Evolutionary conservation across 2,888 invertebrate species (phyloP).

Genomic region (Biston betularia): DNA sequence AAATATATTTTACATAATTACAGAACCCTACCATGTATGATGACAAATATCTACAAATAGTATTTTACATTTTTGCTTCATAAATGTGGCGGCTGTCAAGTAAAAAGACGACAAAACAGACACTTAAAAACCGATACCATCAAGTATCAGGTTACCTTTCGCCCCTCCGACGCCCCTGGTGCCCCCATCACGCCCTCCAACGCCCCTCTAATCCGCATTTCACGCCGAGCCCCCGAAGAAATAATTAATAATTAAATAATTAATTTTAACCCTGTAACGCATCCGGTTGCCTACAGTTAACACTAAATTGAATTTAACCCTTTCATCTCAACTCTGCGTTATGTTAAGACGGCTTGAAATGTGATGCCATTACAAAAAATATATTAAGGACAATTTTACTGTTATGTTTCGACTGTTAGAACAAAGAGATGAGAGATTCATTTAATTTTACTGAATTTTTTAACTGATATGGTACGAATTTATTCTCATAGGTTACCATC

Average conservation of each 20-base stretch:
- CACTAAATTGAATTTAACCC: slow-evolving; percentile 37
- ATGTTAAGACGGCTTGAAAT: slow-evolving; percentile 8
- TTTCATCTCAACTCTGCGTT: slow-evolving; percentile 33
- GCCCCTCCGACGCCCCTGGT: slow-evolving; percentile 3
- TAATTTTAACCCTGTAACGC: slow-evolving; percentile 49
- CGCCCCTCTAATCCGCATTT: slow-evolving; percentile 31
- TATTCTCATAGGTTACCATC: no score
- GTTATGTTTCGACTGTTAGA: background rate
- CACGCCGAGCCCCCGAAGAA: slow-evolving; percentile 30
- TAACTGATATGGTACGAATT: no score
- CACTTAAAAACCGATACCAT: slow-evolving; percentile 4
- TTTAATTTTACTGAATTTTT: background rate
- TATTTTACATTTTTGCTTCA: no score
- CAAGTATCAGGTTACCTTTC: slow-evolving; percentile 5
- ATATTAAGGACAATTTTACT: slow-evolving; percentile 4
- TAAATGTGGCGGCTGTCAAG: background rate
- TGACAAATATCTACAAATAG: no score
- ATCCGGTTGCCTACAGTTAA: slow-evolving; percentile 42
- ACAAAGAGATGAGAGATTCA: background rate
- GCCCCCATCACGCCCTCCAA: slow-evolving; percentile 12
- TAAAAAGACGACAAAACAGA: background rate
- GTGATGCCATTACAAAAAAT: slow-evolving; percentile 7
- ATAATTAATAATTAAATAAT: slow-evolving; percentile 58
- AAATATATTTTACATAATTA: no score
- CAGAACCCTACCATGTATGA: no score